Percentiles rank a stretch among this genome's conserved stretches.
These are phyloP conservation scores for Pseudomyrmex gracilis DNA, from an alignment of 1,140 invertebrate genomes.

Conservation along the genomic window DNA sequence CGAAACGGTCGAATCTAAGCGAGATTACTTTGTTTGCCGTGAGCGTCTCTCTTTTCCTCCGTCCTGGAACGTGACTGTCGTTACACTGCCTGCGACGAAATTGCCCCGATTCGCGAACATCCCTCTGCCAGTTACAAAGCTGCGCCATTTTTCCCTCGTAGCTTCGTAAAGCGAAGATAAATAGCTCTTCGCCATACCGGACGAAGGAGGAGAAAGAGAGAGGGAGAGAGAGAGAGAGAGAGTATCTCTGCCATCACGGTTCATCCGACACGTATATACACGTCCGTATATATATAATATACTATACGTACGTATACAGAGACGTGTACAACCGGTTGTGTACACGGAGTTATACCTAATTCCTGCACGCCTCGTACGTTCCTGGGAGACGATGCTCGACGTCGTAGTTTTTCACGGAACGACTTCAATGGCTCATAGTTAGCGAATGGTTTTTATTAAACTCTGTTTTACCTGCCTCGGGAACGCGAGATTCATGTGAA, in stretches of 20 bases:
- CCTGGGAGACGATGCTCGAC: slow-evolving; percentile 48
- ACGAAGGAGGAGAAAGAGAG: slow-evolving; percentile 35
- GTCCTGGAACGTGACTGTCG: slow-evolving; percentile 68
- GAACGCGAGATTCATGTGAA: slow-evolving; percentile 29
- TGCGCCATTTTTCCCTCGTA: slow-evolving; percentile 73
- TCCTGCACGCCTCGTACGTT: slow-evolving; percentile 40
- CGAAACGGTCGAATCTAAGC: slow-evolving; percentile 62
- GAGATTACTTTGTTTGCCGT: slow-evolving; percentile 69
- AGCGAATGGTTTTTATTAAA: slow-evolving; percentile 60
- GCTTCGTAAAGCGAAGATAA: slow-evolving; percentile 77
- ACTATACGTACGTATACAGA: not conserved
- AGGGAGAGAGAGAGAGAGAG: slow-evolving; percentile 20
- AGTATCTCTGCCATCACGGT: slow-evolving; percentile 54
- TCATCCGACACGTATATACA: slow-evolving; percentile 53
- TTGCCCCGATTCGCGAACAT: slow-evolving; percentile 75
- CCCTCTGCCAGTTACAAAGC: slow-evolving; percentile 77
- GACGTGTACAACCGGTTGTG: not conserved
- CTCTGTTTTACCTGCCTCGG: slow-evolving; percentile 8
- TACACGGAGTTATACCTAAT: slow-evolving; percentile 43
- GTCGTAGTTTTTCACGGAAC: slow-evolving; percentile 67
- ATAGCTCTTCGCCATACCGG: slow-evolving; percentile 72
- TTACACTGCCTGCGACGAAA: slow-evolving; percentile 74
- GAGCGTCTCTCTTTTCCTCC: slow-evolving; percentile 33
- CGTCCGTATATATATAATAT: not conserved
- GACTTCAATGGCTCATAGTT: slow-evolving; percentile 58